A percentile compares a stretch with the other conserved stretches of the same genome.
Evolutionary conservation across 2,797 vertebrate species (phyloP).

Genomic region (Yasuhikotakia modesta): DNA sequence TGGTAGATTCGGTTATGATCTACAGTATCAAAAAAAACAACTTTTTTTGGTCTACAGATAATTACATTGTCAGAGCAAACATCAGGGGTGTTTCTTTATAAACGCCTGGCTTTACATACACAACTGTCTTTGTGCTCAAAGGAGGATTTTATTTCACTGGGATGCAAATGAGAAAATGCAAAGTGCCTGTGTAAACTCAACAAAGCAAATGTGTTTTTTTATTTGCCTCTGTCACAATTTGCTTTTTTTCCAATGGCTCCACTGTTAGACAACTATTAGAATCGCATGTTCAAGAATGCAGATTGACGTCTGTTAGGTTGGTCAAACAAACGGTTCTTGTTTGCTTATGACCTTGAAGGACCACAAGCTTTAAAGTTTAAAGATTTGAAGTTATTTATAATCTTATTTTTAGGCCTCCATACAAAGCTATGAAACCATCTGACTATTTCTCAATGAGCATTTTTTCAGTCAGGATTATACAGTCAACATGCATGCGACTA

Average conservation of each 20-base stretch:
- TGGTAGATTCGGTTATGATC: constrained; percentile 43
- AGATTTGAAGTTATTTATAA: not conserved
- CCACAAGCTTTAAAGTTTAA: constrained; percentile 22
- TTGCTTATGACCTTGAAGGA: constrained; percentile 27
- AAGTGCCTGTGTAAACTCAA: constrained; percentile 58
- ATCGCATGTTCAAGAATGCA: constrained; percentile 39
- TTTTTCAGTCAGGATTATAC: not conserved
- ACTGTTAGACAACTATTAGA: constrained; percentile 60
- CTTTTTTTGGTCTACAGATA: constrained; percentile 79
- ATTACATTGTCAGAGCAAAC: constrained; percentile 68
- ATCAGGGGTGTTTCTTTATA: constrained; percentile 78
- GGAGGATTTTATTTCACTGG: constrained; percentile 74
- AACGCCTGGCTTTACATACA: constrained; percentile 61
- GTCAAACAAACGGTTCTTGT: constrained; percentile 44
- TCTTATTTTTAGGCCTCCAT: not conserved
- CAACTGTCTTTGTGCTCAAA: constrained; percentile 79
- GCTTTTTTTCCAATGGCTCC: constrained; percentile 72
- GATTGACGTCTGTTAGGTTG: constrained; percentile 31
- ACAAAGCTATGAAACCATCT: constrained; percentile 1
- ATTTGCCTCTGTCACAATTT: constrained; percentile 74
- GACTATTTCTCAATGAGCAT: not conserved
- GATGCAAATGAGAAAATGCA: constrained; percentile 69
- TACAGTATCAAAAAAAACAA: constrained; percentile 81
- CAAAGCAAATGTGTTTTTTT: constrained; percentile 76
- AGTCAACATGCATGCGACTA: not conserved